Percentiles rank a stretch among this genome's conserved stretches.
Evolutionary conservation across 2,113 vertebrate species (phyloP).

Genomic region (Globicephala melas): DNA sequence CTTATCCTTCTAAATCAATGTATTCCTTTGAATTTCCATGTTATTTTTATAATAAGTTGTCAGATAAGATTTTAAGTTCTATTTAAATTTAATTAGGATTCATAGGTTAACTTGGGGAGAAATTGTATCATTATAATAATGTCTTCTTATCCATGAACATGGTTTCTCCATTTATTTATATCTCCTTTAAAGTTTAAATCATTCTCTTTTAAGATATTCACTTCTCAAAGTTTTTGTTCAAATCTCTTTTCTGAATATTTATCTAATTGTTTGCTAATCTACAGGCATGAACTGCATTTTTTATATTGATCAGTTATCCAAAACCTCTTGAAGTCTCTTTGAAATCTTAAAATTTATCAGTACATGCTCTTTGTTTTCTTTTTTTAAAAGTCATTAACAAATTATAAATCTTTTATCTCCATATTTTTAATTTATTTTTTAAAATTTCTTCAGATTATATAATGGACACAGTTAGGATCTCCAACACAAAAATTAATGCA

Average conservation of each 20-base stretch:
- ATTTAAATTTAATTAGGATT: not conserved
- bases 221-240: not conserved
- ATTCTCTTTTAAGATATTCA: not conserved
- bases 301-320: not conserved
- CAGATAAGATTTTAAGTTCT: not conserved
- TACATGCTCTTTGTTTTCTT: not conserved
- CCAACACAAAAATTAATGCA: not conserved
- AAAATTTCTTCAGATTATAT: not conserved
- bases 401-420: not conserved
- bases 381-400: not conserved
- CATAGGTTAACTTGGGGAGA: constrained; percentile 1
- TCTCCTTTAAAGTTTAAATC: not conserved
- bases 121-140: not conserved
- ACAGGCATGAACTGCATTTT: not conserved
- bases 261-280: not conserved
- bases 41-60: constrained; percentile 3
- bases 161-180: not conserved
- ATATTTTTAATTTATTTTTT: not conserved
- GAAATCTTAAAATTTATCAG: not conserved
- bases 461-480: not conserved
- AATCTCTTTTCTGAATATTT: not conserved
- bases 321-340: not conserved
- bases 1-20: not conserved
- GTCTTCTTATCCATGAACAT: not conserved
- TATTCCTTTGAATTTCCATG: not conserved